A percentile compares a stretch with the other conserved stretches of the same genome.
Evolutionary conservation across 2,888 invertebrate genomes (phyloP).

Genomic region (Lamproptera curius): DNA sequence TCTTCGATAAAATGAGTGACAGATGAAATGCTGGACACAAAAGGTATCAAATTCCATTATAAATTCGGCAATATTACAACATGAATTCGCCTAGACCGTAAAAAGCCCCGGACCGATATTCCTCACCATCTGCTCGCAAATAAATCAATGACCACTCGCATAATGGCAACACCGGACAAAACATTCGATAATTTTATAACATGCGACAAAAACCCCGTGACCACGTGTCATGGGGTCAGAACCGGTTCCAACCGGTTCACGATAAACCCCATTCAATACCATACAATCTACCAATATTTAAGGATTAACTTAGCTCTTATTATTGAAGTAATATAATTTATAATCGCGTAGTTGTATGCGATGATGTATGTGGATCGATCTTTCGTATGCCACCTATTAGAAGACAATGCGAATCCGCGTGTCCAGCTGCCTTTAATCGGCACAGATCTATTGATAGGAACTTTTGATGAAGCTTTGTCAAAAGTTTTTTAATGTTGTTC

Average conservation of each 20-base stretch:
- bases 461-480: conserved; percentile 35
- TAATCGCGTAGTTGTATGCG: too few species aligned
- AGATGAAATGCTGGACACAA: too few species aligned
- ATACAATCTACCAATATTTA: conserved; percentile 7
- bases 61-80: too few species aligned
- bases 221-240: conserved; percentile 68
- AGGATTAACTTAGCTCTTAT: too few species aligned
- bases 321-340: too few species aligned
- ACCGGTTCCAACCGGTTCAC: conserved; percentile 66
- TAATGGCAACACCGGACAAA: conserved; percentile 45
- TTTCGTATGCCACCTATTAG: conserved; percentile 40
- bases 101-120: too few species aligned
- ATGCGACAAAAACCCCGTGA: conserved; percentile 60
- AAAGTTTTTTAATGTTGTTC: conserved; percentile 27
- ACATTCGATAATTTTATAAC: conserved; percentile 64
- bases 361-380: conserved; percentile 24
- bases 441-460: conserved; percentile 52
- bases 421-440: conserved; percentile 59
- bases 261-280: conserved; percentile 68
- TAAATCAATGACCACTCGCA: conserved; percentile 31
- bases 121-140: conserved; percentile 31
- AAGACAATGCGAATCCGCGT: conserved; percentile 33
- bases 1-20: too few species aligned
- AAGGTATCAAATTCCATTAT: too few species aligned
- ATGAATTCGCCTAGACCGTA: too few species aligned